Base-by-base conservation (phyloP, 2,888 invertebrate genomes). In the Galerucella nymphaeae region DNA sequence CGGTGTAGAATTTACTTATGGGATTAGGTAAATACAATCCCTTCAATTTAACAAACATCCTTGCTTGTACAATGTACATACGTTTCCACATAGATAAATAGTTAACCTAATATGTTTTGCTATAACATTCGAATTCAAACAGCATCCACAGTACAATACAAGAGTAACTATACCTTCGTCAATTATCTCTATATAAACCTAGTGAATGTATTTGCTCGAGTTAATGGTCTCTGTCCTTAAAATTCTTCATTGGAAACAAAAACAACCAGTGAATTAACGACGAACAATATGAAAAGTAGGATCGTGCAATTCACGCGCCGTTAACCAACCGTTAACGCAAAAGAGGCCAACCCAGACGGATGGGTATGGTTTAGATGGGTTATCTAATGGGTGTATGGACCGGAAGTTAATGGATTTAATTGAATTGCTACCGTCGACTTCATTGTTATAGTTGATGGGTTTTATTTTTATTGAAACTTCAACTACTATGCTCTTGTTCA, bases 291-390 rank as follows among this genome's bases (percentile, higher is more conserved):
- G 66, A 41, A 58, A 62, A 73, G 66, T 80, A 82, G 80, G 79
- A 79, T 79, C 79, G 79, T 79, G 81, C 80, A 78, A 78, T 81
- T 81, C 77, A 80, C 79, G 80, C 80, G 76, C 77, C 78, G 75
- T 74, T 75, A 72, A 65, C 76, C 80, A 80, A 79, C 77, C 80
- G 80, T 77, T 75, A 76, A 77, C 74, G 74, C 75, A 79, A n/a
- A n/a, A 77, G 78, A 80, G 79, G 78, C 78, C 78, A 81, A 79
- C 70, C 70, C 77, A 79, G 74, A 80, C 78, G 75, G 73, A 79
- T 75, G 75, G 45, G 61, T 62, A 62, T 62, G 61, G 61, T 62
- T 62, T 16, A 41, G 61, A 62, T 62, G 61, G 61, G 61, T 42
- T 62, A 62, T 62, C 72, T 72, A 75, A 76, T 78, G 79, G 79